Evolutionary conservation across 2,797 vertebrate genomes (phyloP), one percentile per base, ranked within the genome.

Genomic region (Steatocranus sp.): DNA sequence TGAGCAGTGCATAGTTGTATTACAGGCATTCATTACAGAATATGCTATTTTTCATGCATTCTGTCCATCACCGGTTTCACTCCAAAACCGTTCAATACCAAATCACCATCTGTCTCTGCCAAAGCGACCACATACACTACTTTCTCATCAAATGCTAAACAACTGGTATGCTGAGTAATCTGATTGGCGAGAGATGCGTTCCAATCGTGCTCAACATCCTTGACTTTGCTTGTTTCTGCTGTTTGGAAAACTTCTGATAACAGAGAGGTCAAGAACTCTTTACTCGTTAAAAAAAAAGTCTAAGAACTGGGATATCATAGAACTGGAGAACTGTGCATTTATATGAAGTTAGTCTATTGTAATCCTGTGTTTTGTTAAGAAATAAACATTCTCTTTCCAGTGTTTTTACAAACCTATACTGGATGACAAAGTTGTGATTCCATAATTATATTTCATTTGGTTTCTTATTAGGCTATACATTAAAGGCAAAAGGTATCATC

Each of bases 81-180:
- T 83, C 56, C 76, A 75, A 80, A 85, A 83, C 77, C 79, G 17
- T 82, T 27, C 61, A 75, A 51, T 54, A 68, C 76, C 66, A 91
- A 90, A 87, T 76, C 83, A 18, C 83, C 49, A 75, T 82, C 66
- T 41, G 20, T 38, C 50, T 68, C 79, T 87, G 87, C 89, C 85
- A 92, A 50, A 63, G n/a, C 66, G 48, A 90, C 88, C 88, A 70
- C 88, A 86, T 49, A 38, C 68, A 77, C 41, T 56, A 51, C 73
- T 85, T 83, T 75, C 74, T 86, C 79, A 82, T 80, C 80, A 76
- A 79, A 53, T 81, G 70, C 75, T 63, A 50, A 81, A 77, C 87
- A 66, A 81, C 79, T 75, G 68, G 36, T 80, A 49, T 78, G 84
- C 84, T 84, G 78, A 86, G 86, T 58, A 78, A 78, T 85, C 63